Evolutionary conservation across 1,140 invertebrate species (phyloP).

Genomic region (Drosophila pandora): DNA sequence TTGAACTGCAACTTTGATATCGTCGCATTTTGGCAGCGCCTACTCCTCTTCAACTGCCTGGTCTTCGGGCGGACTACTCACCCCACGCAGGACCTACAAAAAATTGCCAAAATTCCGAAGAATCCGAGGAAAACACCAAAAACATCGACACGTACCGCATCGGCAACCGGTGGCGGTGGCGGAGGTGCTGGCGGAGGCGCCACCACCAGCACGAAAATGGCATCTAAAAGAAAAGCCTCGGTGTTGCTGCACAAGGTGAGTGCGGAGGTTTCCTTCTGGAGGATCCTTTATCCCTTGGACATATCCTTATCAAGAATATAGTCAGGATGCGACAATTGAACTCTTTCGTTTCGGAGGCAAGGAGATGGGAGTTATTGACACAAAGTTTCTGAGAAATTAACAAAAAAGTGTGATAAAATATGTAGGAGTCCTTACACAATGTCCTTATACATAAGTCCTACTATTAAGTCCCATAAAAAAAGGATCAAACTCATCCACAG

Average conservation of each 20-base stretch:
- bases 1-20: constrained; percentile 66
- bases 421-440: too few relatives aligned
- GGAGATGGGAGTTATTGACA: background rate
- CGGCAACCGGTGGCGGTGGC: constrained; percentile 82
- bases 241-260: constrained; percentile 84
- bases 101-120: constrained; percentile 83
- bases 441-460: too few relatives aligned
- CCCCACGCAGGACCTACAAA: constrained; percentile 60
- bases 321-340: constrained; percentile 16
- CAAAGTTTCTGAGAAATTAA: too few relatives aligned
- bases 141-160: constrained; percentile 83
- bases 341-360: constrained; percentile 30
- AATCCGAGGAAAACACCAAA: constrained; percentile 84
- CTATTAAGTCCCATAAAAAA: too few relatives aligned
- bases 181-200: constrained; percentile 81
- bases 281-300: background rate
- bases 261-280: background rate
- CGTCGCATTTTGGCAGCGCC: constrained; percentile 73
- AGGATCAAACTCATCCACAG: too few relatives aligned
- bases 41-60: constrained; percentile 60
- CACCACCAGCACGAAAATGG: constrained; percentile 83
- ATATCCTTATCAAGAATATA: background rate
- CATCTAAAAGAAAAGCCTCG: constrained; percentile 84
- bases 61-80: constrained; percentile 66
- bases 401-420: too few relatives aligned